Percentiles rank a stretch among this genome's conserved stretches.
Conservation (phyloP, 2,113 vertebrate species). For the Archocentrus centrarchus region DNA sequence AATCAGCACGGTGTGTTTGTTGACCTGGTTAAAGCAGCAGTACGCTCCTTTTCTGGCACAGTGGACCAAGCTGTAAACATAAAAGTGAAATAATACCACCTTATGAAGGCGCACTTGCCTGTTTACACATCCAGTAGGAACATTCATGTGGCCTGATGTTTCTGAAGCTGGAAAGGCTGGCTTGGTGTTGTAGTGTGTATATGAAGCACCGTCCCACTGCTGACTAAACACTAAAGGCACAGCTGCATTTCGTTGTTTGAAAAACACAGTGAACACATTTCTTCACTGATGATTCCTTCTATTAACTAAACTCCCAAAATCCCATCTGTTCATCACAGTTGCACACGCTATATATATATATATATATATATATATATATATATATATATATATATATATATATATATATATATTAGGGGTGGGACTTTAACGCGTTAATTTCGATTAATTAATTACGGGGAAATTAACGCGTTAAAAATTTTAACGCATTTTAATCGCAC, state of each 20-base stretch:
- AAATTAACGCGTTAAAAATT: too few species aligned
- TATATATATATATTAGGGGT: too few species aligned
- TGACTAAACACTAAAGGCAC: background rate
- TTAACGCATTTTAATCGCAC: too few species aligned
- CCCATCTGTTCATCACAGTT: background rate
- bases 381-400: too few species aligned
- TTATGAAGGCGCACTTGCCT: background rate
- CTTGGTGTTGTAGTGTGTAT: too few species aligned
- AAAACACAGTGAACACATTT: background rate
- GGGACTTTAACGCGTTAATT: too few species aligned
- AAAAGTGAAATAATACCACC: conserved; percentile 1
- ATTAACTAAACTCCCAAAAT: background rate
- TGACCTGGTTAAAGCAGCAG: conserved; percentile 10
- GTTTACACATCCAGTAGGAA: background rate
- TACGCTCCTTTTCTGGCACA: background rate
- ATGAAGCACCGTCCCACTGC: background rate
- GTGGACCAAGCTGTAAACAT: conserved; percentile 1
- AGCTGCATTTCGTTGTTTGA: background rate
- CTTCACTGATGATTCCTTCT: background rate
- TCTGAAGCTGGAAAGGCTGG: background rate
- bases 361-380: too few species aligned
- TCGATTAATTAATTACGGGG: too few species aligned
- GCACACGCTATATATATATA: too few species aligned
- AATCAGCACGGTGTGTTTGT: conserved; percentile 4
- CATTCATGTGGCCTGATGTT: background rate